Evolutionary conservation across 2,113 vertebrate genomes (phyloP), one percentile per base, ranked within the genome.

Genomic region (Trichechus manatus): DNA sequence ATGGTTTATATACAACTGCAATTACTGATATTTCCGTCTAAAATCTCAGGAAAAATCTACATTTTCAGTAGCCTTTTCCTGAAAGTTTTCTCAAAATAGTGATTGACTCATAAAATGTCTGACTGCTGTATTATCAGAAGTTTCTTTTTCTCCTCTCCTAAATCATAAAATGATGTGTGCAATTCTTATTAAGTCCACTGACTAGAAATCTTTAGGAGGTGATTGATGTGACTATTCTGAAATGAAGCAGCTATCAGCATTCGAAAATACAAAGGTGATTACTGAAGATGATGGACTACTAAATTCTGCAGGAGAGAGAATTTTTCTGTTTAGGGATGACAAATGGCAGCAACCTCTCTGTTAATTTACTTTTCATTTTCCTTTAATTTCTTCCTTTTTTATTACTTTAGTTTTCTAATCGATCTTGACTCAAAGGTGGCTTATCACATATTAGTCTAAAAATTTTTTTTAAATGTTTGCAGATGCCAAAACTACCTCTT

Each of bases 321-420:
- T 84, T 90, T 94, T 97, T 96, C 96, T 96, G 82, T 97, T 96
- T 92, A 17, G 56, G 23, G 63, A 78, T 92, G 92, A 97, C 95
- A 92, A 96, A 97, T 0, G 70, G 74, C 77, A 87, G 90, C 87
- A 96, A 95, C 89, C 77, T 72, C 90, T 95, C 75, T 74, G 75
- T 95, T 94, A 96, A 98, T 97, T 97, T 97, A 81, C 89, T 92
- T 94, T 98, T 97, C 87, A 80, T 86, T 97, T 97, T 96, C 36
- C 64, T 85, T 95, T 92, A 96, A 97, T 83, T 2, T 88, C 72
- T 94, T 89, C 74, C 92, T 93, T 96, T 83, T 91, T 98, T 42
- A 80, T 4, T 36, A 84, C 50, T 53, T 72, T 79, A 33, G 0
- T 8, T 93, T 94, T 96, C 53, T 90, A 74, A 94, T 95, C 6